A percentile compares a stretch with the other conserved stretches of the same genome.
These are phyloP conservation scores for Heliconius hermathena DNA, from an alignment of 1,140 invertebrate genomes.

Conservation along the genomic window DNA sequence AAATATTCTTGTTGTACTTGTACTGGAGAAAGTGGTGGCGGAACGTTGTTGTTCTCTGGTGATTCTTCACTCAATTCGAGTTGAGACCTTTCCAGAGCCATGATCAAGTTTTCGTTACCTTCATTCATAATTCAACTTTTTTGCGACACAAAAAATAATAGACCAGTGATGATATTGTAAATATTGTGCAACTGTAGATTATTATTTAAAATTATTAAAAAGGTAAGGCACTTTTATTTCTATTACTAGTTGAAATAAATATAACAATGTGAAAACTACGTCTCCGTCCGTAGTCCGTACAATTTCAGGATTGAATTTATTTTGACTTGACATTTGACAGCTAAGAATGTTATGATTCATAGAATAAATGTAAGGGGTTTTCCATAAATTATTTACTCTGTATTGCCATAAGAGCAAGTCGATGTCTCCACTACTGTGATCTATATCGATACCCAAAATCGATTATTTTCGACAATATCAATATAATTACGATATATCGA, in stretches of 20 bases:
- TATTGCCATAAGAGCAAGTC: neutral
- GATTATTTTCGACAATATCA: too few relatives aligned
- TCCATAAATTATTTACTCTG: neutral
- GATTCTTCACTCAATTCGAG: constrained; percentile 26
- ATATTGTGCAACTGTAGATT: neutral
- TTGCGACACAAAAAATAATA: neutral
- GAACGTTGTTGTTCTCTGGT: constrained; percentile 19
- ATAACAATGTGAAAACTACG: neutral
- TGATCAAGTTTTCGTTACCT: constrained; percentile 27
- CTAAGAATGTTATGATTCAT: neutral
- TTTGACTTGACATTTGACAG: constrained; percentile 2
- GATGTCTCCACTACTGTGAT: too few relatives aligned
- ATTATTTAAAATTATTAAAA: neutral
- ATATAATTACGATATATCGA: too few relatives aligned
- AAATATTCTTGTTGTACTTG: constrained; percentile 76
- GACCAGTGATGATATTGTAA: neutral
- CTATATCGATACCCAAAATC: too few relatives aligned
- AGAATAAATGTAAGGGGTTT: neutral
- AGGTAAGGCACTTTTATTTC: neutral
- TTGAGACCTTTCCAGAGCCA: constrained; percentile 30
- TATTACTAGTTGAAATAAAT: neutral
- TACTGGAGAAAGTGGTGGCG: constrained; percentile 49
- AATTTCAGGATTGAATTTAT: neutral
- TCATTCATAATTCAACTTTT: constrained; percentile 28
- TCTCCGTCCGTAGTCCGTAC: neutral